phyloP scores from a whole-genome alignment of 2,888 invertebrate species.

The Sphaerophoria taeniata region DNA sequence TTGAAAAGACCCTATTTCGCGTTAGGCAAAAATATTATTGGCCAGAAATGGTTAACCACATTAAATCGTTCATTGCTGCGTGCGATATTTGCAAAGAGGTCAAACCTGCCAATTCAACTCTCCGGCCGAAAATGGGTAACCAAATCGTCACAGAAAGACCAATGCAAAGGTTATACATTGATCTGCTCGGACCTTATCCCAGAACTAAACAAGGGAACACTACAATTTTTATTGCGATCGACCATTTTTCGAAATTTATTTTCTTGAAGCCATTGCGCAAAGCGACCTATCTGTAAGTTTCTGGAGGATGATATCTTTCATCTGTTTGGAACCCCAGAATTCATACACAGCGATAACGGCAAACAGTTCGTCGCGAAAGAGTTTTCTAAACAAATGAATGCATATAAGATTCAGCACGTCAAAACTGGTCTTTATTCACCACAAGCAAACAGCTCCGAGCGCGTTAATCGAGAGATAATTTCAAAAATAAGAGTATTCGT shows the following conservation, averaged over 20 bases:
- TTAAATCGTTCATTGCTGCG: neutral
- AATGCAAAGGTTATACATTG: conserved; percentile 59
- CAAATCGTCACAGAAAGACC: conserved; percentile 45
- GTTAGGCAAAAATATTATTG: conserved; percentile 16
- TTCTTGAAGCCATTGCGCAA: conserved; percentile 39
- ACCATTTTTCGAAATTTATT: conserved; percentile 54
- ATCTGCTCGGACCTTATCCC: conserved; percentile 60
- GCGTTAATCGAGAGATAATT: conserved; percentile 18
- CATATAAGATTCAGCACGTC: neutral
- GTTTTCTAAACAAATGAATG: conserved; percentile 4
- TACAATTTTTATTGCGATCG: conserved; percentile 57
- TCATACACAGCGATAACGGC: conserved; percentile 11
- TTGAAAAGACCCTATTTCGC: neutral
- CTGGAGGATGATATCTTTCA: conserved; percentile 16
- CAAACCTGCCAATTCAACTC: conserved; percentile 7
- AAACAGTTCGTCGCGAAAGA: conserved; percentile 18
- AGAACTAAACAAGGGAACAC: conserved; percentile 33
- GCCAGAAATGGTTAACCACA: neutral
- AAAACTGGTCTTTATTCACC: conserved; percentile 12
- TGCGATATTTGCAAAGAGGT: conserved; percentile 5
- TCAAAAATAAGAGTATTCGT: conserved; percentile 1
- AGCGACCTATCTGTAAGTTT: conserved; percentile 40
- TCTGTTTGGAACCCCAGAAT: conserved; percentile 18
- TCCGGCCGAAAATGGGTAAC: conserved; percentile 51
- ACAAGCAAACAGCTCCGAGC: conserved; percentile 15